Evolutionary conservation across 1,140 invertebrate genomes (phyloP), one percentile per base, ranked within the genome.

Genomic region (Drosophila oshimai): DNA sequence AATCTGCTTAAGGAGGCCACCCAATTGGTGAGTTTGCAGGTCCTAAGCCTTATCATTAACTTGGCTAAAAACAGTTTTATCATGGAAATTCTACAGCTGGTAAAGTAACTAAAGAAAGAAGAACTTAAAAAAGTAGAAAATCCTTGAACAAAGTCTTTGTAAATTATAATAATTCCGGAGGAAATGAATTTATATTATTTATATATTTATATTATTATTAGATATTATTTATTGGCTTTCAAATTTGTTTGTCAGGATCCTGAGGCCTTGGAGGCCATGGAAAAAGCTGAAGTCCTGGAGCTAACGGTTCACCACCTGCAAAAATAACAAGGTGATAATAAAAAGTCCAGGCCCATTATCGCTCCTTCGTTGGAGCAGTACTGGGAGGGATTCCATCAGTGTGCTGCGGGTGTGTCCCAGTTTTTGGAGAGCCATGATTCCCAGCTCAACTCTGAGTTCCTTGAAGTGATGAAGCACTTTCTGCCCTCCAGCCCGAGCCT

Each of bases 221-320:
- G n/a, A n/a, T n/a, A n/a, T n/a, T n/a, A n/a, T n/a, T n/a, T n/a
- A n/a, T n/a, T n/a, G n/a, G n/a, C n/a, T n/a, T n/a, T n/a, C n/a
- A n/a, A n/a, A n/a, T n/a, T n/a, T n/a, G n/a, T n/a, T n/a, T n/a
- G n/a, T n/a, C n/a, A 89, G 71, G 95, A 95, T 86, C 94, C 94
- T 29, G 95, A 95, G 89, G 95, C 95, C 79, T 92, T 96, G 61
- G 95, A 95, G 79, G 96, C 97, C 91, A 90, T 97, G 80, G 96
- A 97, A 91, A 98, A 97, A 91, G 96, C 96, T n/a, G 96, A 97
- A 84, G 96, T 97, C 80, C 92, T 97, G 67, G 96, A 97, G 89
- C 92, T 97, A 91, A 97, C 96, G 1, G 96, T 97, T 22, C 94
- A 95, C 69, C 95, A 97, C 91, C 91, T 97, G 41, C 75, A 95